Base-by-base conservation (phyloP, 2,113 vertebrate species). In the Charina bottae region DNA sequence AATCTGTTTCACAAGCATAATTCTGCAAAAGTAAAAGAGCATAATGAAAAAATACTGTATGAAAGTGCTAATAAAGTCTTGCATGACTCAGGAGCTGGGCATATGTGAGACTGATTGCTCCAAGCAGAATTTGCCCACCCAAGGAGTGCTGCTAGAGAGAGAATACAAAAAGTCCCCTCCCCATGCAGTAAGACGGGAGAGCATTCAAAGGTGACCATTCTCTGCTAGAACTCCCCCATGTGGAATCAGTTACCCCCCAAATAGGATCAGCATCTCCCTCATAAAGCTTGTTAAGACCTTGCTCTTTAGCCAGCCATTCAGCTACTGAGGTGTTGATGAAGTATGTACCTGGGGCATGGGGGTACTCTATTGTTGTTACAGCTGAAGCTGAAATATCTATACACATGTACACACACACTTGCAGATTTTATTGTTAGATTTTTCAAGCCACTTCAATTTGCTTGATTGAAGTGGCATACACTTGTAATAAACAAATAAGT, bases 1-100 rank as follows among this genome's bases (percentile, higher is more conserved):
- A 96, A 92, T 91, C 53, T 3, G 1, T 64, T 92, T 49, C 92
- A 94, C 89, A 24, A 7, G 54, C 96, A 93, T 91, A 91, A 95
- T 72, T 56, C 90, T 90, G 53, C 90, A 94, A 95, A 78, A 92
- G 89, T 19, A 0, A 93, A 93, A 94, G 93, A 12, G 92, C 78
- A 85, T 92, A 28, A 62, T 78, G 90, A 90, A 46, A 84, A 88
- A 94, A 93, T 92, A n/a, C n/a, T n/a, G n/a, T n/a, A 92, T 91
- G 37, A 92, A 11, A 46, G 23, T 90, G 83, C n/a, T 83, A 7
- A 78, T 78, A 78, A 78, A 42, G 37, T 78, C 33, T 78, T 78
- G 56, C 15, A 58, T 58, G 56, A 58, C 4, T 19, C 17, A 58
- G 56, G 56, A 58, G 19, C 19, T 58, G 17, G 56, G 56, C 6